phyloP scores from a whole-genome alignment of 2,888 invertebrate species.

The Torymus texanus region DNA sequence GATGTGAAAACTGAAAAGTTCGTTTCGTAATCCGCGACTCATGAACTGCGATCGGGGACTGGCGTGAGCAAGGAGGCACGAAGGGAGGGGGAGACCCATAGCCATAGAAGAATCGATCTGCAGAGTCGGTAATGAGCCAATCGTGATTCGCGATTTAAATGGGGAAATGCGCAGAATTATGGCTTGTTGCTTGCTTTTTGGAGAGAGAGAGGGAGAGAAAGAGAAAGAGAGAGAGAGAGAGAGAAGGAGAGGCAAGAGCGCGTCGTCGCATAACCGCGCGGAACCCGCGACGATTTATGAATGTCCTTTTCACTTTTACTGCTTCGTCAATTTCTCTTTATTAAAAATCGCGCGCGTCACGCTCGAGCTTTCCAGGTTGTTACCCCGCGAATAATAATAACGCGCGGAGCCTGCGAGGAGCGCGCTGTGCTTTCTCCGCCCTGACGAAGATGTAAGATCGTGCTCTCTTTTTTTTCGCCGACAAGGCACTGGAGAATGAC shows the following conservation, averaged over 20 bases:
- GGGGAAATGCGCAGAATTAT: constrained; percentile 53
- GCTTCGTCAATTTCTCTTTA: constrained; percentile 40
- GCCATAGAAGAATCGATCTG: constrained; percentile 39
- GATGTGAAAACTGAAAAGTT: constrained; percentile 51
- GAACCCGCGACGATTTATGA: constrained; percentile 34
- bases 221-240: too few species aligned
- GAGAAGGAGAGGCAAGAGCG: not conserved
- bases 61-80: not conserved
- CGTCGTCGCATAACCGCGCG: constrained; percentile 4
- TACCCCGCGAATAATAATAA: constrained; percentile 16
- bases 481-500: too few species aligned
- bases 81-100: not conserved
- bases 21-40: constrained; percentile 50
- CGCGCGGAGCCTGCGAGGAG: too few species aligned
- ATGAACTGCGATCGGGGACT: constrained; percentile 20
- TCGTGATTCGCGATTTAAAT: constrained; percentile 57
- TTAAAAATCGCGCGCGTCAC: constrained; percentile 35
- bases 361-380: constrained; percentile 8
- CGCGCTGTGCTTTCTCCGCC: too few species aligned
- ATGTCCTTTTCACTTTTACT: constrained; percentile 43
- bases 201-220: not conserved
- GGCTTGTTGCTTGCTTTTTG: constrained; percentile 38
- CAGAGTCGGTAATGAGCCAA: constrained; percentile 54
- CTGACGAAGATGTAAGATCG: too few species aligned
- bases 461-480: too few species aligned